A percentile compares a stretch with the other conserved stretches of the same genome.
Evolutionary conservation across 2,888 invertebrate genomes (phyloP).

Genomic region (Argyresthia goedartella): DNA sequence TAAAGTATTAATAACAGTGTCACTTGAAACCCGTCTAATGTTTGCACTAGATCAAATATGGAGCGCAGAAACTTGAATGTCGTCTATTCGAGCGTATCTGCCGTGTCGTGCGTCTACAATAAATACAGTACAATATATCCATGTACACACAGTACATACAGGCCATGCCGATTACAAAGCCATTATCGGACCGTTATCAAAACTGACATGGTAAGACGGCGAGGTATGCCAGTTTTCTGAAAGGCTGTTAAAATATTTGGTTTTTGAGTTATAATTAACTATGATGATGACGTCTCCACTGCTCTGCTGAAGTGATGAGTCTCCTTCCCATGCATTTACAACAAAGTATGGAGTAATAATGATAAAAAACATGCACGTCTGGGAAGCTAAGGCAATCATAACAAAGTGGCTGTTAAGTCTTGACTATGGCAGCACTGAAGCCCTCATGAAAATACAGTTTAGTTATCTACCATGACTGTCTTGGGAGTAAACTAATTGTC

Average conservation of each 20-base stretch:
- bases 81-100: background rate
- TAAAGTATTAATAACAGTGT: slow-evolving; percentile 4
- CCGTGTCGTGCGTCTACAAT: background rate
- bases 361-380: too few relatives aligned
- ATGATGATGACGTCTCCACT: too few relatives aligned
- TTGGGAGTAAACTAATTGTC: too few relatives aligned
- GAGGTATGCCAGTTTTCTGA: background rate
- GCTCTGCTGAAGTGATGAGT: too few relatives aligned
- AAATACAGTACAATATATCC: background rate
- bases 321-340: too few relatives aligned
- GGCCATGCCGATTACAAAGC: background rate
- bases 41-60: slow-evolving; percentile 3
- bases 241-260: slow-evolving; percentile 2
- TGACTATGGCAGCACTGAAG: too few relatives aligned
- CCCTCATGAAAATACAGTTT: too few relatives aligned
- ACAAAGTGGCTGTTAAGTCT: too few relatives aligned
- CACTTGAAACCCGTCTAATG: slow-evolving; percentile 3
- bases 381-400: too few relatives aligned
- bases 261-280: background rate
- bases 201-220: background rate
- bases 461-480: too few relatives aligned
- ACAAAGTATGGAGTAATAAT: too few relatives aligned
- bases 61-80: slow-evolving; percentile 4
- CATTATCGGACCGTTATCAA: slow-evolving; percentile 3
- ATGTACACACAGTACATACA: background rate